phyloP scores from a whole-genome alignment of 1,140 invertebrate species.

The Pteromalus puparum region DNA sequence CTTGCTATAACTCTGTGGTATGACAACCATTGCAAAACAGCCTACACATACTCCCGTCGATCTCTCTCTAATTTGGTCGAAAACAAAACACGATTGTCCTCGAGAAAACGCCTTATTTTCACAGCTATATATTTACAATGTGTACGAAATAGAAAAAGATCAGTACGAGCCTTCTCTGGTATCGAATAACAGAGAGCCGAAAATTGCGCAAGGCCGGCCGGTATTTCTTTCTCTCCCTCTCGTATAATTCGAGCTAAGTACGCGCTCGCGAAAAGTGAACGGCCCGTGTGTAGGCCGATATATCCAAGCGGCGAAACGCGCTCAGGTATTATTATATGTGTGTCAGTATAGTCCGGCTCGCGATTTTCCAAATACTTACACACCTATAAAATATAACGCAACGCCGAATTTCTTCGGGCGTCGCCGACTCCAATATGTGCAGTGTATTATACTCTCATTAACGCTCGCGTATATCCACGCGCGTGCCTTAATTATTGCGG shows the following conservation, averaged over 20 bases:
- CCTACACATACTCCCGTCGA: not conserved
- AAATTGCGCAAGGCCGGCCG: conserved; percentile 23
- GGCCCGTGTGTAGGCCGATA: not conserved
- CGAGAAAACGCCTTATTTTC: not conserved
- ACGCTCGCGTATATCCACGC: no score
- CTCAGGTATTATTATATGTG: not conserved
- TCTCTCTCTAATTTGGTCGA: conserved; percentile 10
- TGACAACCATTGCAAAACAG: not conserved
- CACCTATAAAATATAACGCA: conserved; percentile 6
- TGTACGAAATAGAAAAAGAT: no score
- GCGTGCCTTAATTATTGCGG: no score
- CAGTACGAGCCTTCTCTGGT: no score
- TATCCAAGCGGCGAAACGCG: conserved; percentile 53
- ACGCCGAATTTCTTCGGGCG: conserved; percentile 41
- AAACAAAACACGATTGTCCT: not conserved
- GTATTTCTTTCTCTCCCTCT: not conserved
- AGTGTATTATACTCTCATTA: no score
- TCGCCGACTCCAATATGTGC: no score
- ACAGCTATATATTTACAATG: not conserved
- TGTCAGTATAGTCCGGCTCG: not conserved
- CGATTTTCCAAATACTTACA: conserved; percentile 22
- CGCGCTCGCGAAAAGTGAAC: conserved; percentile 39
- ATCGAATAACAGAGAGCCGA: not conserved
- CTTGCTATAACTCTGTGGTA: no score
- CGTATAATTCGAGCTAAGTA: conserved; percentile 23